Base-by-base conservation (phyloP, 2,888 invertebrate genomes). In the Patella caerulea region DNA sequence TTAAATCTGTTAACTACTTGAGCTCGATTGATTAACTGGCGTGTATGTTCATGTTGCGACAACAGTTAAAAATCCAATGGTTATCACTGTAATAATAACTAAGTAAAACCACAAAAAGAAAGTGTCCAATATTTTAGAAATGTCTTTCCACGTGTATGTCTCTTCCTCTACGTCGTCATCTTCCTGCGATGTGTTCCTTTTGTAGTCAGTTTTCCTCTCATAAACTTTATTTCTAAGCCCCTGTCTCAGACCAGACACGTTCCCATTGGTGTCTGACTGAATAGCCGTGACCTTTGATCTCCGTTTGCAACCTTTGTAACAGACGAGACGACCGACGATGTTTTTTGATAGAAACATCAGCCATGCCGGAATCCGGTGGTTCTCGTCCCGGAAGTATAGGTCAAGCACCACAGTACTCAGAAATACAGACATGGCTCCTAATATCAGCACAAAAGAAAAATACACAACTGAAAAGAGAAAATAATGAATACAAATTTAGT, bases 381-480 rank as follows among this genome's bases (percentile, higher is more conserved):
- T 59, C 5, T 72, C 76, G 15, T 76, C 76, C 52, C 55, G 71
- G 71, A 72, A 76, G 76, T 76, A 70, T 9, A 76, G 55, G 24
- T 72, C 76, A 19, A 76, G 72, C 24, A 72, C 72, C 7, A 76
- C 24, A 11, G 59, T 72, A 12, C 71, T 76, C 15, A 76, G 76
- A 12, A 76, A 17, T 12, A 76, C 76, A 52, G 76, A 71, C 17
- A 72, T 2, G 14, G 71, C 76, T 24, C 72, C 56, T 19, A 76
- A 34, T 12, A 70, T 45, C 34, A 76, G 71, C 15, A 72, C 55
- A 24, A 45, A 52, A 2, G 76, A 29, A 14, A 76, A 55, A 59
- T 76, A 76, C 45, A 76, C 71, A 70, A 72, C 76, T 76, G 72
- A 55, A 76, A 72, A 70, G 52, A 70, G n/a, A 5, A 29, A 45